A percentile compares a stretch with the other conserved stretches of the same genome.
Conservation (phyloP, 2,113 vertebrate genomes). For the Ptilorrhoa leucosticta region DNA sequence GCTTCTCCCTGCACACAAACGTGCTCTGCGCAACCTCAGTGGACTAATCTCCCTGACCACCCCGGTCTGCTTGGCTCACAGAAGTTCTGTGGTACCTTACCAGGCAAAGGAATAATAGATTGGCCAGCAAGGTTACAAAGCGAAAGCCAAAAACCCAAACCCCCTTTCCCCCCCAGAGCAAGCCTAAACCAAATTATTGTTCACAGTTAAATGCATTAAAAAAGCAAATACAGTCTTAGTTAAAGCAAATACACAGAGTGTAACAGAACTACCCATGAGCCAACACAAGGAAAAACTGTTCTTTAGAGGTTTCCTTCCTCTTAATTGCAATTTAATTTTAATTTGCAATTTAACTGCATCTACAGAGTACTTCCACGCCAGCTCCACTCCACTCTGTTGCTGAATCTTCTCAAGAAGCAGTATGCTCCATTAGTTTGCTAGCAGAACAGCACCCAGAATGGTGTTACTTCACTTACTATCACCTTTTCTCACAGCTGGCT, state of each 20-base stretch:
- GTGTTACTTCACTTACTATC: fast-evolving
- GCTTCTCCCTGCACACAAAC: not conserved
- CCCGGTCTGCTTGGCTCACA: not conserved
- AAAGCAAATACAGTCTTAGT: not conserved
- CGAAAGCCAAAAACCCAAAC: not conserved
- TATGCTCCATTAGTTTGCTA: not conserved
- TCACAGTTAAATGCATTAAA: not conserved
- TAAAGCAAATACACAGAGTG: not conserved
- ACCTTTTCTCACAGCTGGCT: not conserved
- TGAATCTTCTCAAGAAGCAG: fast-evolving
- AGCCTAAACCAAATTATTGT: not conserved
- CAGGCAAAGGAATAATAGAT: not conserved
- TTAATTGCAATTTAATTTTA: not conserved
- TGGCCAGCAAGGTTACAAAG: not conserved
- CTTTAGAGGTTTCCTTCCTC: not conserved
- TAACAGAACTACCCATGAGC: not conserved
- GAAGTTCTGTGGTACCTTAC: not conserved
- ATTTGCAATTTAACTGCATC: not conserved
- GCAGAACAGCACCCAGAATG: not conserved
- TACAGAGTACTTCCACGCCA: not conserved
- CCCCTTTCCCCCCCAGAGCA: fast-evolving
- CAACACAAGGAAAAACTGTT: not conserved
- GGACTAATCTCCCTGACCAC: fast-evolving
- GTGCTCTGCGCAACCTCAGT: fast-evolving
- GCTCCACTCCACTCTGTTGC: fast-evolving